Conservation (phyloP, 2,113 vertebrate genomes). For the Delphinus delphis region DNA sequence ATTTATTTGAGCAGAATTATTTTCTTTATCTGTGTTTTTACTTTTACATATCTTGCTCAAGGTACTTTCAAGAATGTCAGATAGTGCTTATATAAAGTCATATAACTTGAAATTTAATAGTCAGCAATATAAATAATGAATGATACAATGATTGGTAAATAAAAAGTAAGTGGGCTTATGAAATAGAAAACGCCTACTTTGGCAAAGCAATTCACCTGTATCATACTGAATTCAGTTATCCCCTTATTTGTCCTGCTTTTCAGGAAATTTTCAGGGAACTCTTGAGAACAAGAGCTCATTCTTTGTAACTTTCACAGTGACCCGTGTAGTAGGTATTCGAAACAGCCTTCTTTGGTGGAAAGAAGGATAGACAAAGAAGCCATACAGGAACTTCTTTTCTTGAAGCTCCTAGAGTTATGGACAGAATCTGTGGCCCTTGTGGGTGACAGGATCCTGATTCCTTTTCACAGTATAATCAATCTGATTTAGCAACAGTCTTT, state of each 20-base stretch:
- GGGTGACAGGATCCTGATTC: background rate
- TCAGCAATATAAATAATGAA: background rate
- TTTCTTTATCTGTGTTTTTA: background rate
- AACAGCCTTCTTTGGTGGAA: background rate
- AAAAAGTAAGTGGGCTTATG: background rate
- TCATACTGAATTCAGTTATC: background rate
- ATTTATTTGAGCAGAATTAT: background rate
- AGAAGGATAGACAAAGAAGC: background rate
- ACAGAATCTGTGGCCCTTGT: background rate
- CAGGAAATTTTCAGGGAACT: background rate
- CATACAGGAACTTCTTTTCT: background rate
- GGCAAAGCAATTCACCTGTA: background rate
- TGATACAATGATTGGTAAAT: background rate
- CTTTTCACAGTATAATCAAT: background rate
- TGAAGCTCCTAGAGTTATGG: background rate
- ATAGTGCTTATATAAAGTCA: background rate
- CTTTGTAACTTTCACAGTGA: background rate
- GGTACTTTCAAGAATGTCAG: background rate
- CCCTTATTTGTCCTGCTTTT: background rate
- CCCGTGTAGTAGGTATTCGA: background rate
- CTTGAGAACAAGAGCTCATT: background rate
- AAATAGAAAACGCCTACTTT: background rate
- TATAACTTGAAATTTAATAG: background rate
- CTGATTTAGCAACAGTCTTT: background rate
- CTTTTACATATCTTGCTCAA: background rate